Conservation (phyloP, 2,888 invertebrate species). For the Ichneumoninae sp. region DNA sequence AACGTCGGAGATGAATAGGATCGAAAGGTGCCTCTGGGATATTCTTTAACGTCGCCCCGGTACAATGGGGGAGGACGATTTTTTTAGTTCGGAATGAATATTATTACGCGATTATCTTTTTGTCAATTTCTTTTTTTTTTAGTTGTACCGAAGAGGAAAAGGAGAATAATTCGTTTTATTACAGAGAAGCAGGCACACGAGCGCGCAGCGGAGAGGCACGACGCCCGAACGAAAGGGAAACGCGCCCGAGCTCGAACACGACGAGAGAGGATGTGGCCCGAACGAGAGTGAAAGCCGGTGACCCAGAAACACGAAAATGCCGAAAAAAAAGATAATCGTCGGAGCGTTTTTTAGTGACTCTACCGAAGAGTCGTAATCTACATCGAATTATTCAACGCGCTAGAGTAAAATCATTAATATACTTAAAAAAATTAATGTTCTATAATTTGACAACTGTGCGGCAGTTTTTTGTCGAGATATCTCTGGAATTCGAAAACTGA, state of each 20-base stretch:
- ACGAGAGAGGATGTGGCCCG: constrained; percentile 69
- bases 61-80: constrained; percentile 3
- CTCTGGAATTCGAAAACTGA: background rate
- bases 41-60: background rate
- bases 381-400: background rate
- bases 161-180: constrained; percentile 36
- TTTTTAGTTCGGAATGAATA: background rate
- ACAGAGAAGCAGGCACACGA: constrained; percentile 28
- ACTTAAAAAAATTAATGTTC: background rate
- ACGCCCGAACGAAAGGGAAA: constrained; percentile 68
- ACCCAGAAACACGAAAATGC: constrained; percentile 80
- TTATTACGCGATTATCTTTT: constrained; percentile 25
- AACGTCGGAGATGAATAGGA: constrained; percentile 11
- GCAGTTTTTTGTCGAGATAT: background rate
- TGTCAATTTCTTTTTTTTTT: background rate
- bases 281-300: constrained; percentile 82
- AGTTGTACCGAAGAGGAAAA: background rate
- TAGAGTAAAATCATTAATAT: background rate
- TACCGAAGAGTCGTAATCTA: background rate
- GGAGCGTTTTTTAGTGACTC: constrained; percentile 14
- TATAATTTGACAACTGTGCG: background rate
- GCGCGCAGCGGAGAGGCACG: constrained; percentile 26
- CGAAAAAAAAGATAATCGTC: constrained; percentile 53
- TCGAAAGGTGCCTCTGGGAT: constrained; percentile 1
- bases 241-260: constrained; percentile 41